Base-by-base conservation (phyloP, 2,888 invertebrate species). In the Leptopilina drosophilae region DNA sequence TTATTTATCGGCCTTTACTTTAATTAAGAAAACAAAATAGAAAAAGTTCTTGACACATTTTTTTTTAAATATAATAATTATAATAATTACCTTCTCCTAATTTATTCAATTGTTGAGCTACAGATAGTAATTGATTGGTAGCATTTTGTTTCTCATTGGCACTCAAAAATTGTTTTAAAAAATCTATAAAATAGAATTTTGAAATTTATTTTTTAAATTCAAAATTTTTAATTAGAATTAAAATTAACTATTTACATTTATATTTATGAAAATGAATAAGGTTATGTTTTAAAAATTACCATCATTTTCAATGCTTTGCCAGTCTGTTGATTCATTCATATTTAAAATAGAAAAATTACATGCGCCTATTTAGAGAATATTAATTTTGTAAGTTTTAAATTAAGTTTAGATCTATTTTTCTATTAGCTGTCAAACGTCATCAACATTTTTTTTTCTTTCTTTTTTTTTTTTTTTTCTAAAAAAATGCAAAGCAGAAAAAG, bases 101-200 rank as follows among this genome's bases (percentile, higher is more conserved):
- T 78, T 89, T 90, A 78, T 89, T 90, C 78, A 91, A 85, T 80
- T 90, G 90, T 82, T 90, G 90, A 15, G 89, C 87, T 9, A 90
- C 89, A 56, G 89, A 88, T 26, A 89, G 77, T 9, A 90, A 65
- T 76, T 87, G 85, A 77, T 76, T 81, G 14, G 85, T 77, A 78
- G 87, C 86, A 12, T 82, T 77, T 78, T 87, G 85, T 33, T 87
- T 86, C 0, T 81, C 80, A 56, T 88, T 86, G 15, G 76, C 84
- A 77, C 85, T 82, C 78, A 89, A 82, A 79, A 89, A 87, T 81
- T 89, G 89, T 82, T 89, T 88, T 46, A 89, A 86, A 65, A 89
- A 90, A 65, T 88, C 90, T 83, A 78, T 12, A 79, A 81, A 77
- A 80, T 73, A 26, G 0, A 77, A 11, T n/a, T 9, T 56, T 56